Percentiles rank a stretch among this genome's conserved stretches.
These are phyloP conservation scores for Nothoprocta perdicaria DNA, from an alignment of 2,113 vertebrate genomes.

Conservation along the genomic window DNA sequence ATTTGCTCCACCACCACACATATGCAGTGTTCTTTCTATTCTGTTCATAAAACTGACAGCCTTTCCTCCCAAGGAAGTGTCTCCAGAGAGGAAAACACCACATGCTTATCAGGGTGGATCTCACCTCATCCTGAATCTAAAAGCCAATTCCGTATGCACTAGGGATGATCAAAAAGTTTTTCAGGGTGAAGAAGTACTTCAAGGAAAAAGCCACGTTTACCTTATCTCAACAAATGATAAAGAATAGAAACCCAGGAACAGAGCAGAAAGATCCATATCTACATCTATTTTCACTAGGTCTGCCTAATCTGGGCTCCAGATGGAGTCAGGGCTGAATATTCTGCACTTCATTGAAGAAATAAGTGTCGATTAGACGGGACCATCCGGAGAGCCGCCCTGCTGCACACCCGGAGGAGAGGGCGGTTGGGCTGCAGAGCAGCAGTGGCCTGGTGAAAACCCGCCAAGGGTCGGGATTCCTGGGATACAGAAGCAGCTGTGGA, in stretches of 20 bases:
- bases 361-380: not conserved
- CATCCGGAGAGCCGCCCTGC: not conserved
- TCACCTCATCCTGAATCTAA: not conserved
- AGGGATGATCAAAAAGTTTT: slow-evolving; percentile 39
- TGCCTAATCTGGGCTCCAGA: not conserved
- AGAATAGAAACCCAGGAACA: slow-evolving; percentile 12
- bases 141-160: slow-evolving; percentile 57
- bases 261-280: not conserved
- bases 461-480: slow-evolving; percentile 73
- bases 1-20: slow-evolving; percentile 37
- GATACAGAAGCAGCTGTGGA: slow-evolving; percentile 70
- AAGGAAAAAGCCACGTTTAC: slow-evolving; percentile 31
- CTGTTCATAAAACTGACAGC: slow-evolving; percentile 59
- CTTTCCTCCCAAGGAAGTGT: slow-evolving; percentile 51
- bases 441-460: not conserved
- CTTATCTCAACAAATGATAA: not conserved
- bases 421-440: slow-evolving; percentile 8
- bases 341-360: not conserved
- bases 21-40: slow-evolving; percentile 48
- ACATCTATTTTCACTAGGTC: not conserved
- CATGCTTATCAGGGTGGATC: slow-evolving; percentile 53
- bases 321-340: not conserved
- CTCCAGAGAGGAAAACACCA: slow-evolving; percentile 57
- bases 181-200: slow-evolving; percentile 30
- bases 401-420: not conserved